phyloP scores from a whole-genome alignment of 2,888 invertebrate genomes.

The Caenorhabditis angaria region DNA sequence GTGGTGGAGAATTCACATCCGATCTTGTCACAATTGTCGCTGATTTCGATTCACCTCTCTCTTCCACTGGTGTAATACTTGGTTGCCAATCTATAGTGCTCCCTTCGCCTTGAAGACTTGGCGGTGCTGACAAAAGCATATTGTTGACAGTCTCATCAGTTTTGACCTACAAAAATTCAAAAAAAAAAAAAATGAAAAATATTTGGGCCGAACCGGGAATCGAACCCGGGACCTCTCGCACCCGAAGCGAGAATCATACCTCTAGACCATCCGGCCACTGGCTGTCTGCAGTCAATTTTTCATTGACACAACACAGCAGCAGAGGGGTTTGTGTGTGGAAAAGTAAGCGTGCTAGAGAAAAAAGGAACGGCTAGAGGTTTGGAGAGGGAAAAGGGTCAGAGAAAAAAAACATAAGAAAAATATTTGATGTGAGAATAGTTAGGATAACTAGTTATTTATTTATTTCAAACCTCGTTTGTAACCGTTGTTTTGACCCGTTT shows the following conservation, averaged over 20 bases:
- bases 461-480: conserved; percentile 1
- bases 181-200: conserved; percentile 21
- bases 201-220: conserved; percentile 67
- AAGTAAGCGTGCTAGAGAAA: neutral
- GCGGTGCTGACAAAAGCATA: conserved; percentile 39
- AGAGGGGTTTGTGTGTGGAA: neutral
- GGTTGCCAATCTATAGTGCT: conserved; percentile 40
- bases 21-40: neutral
- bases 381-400: neutral
- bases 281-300: neutral
- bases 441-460: neutral
- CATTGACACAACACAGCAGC: conserved; percentile 7
- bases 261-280: conserved; percentile 66
- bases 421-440: too few relatives aligned
- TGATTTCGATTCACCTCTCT: conserved; percentile 29
- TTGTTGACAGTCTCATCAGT: conserved; percentile 41
- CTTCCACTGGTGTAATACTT: conserved; percentile 31
- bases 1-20: conserved; percentile 1
- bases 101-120: conserved; percentile 31
- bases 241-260: conserved; percentile 73
- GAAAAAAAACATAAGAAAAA: too few relatives aligned
- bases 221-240: conserved; percentile 73
- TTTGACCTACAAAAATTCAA: conserved; percentile 24
- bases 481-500: conserved; percentile 35
- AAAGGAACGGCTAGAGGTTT: neutral